Percentiles rank a stretch among this genome's conserved stretches.
These are phyloP conservation scores for Xylocopa sonorina DNA, from an alignment of 1,140 invertebrate genomes.

Conservation along the genomic window DNA sequence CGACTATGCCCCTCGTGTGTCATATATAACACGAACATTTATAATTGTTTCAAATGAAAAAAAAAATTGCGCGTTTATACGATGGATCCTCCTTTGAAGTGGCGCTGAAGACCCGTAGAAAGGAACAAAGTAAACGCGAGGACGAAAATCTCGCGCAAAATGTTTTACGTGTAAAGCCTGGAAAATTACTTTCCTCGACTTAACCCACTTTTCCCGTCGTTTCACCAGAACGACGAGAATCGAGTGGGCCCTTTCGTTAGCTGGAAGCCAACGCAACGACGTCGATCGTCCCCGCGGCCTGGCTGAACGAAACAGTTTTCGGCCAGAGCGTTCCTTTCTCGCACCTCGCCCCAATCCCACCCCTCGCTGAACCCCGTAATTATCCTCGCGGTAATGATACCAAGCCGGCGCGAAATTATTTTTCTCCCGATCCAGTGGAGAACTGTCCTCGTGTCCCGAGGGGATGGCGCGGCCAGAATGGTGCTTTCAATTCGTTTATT, in stretches of 20 bases:
- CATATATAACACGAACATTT: too few relatives aligned
- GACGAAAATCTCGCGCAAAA: too few relatives aligned
- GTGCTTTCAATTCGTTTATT: conserved; percentile 69
- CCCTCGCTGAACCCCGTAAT: conserved; percentile 1
- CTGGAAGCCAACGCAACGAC: not conserved
- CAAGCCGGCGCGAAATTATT: conserved; percentile 26
- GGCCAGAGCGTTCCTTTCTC: not conserved
- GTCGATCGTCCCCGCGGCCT: not conserved
- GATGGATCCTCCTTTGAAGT: too few relatives aligned
- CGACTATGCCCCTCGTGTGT: too few relatives aligned
- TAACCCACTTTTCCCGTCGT: too few relatives aligned
- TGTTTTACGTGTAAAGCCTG: too few relatives aligned
- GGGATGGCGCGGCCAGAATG: not conserved
- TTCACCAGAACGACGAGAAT: not conserved
- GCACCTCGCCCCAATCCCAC: not conserved
- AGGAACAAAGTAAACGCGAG: not conserved
- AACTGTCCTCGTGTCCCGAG: conserved; percentile 15
- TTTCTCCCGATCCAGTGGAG: conserved; percentile 17
- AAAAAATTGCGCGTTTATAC: too few relatives aligned
- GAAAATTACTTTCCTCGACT: too few relatives aligned
- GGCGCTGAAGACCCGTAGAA: too few relatives aligned
- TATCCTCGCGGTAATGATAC: conserved; percentile 22
- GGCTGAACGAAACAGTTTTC: conserved; percentile 13
- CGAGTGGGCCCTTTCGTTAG: not conserved
- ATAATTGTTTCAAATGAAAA: too few relatives aligned